Base-by-base conservation (phyloP, 1,140 invertebrate genomes). In the Zaprionus tsacasi region DNA sequence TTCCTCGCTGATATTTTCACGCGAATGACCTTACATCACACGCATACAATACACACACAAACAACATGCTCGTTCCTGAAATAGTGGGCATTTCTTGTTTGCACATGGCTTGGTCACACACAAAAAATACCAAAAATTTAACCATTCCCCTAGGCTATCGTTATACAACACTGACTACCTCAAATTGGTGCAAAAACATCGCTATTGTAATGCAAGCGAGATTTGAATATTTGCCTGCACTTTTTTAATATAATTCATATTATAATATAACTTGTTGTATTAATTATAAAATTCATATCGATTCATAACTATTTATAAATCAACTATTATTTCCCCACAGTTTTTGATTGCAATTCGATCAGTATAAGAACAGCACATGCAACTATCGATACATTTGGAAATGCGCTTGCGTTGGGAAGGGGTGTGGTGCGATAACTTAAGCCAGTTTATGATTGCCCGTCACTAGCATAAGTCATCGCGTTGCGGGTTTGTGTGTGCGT, bases 21-120 rank as follows among this genome's bases (percentile, higher is more conserved):
- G 81, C 81, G 81, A 85, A 85, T 85, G 82, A 85, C 82, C 82
- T 85, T 85, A 85, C 82, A 85, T 83, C 82, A 85, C 82, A 85
- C 81, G 78, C 79, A 82, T 82, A 82, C 79, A 81, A 74, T 81
- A 81, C 78, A 82, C 75, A 81, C 79, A 79, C 76, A 81, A 59
- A 74, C 74, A 81, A 71, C 59, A 61, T 77, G 25, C 40, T 45
- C 38, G 43, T 45, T 35, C 25, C 30, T 57, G 12, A 59, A 48
- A 56, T 30, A 25, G 6, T 48, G 7, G 33, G 66, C 33, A 61
- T 69, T 69, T 74, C 60, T 57, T 5, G 35, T 21, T 21, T 21
- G 21, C 21, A 1, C 21, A 21, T 21, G 33, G n/a, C 25, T 27
- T 68, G 70, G 70, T 67, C 70, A 38, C 55, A 67, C 61, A 45